phyloP scores from a whole-genome alignment of 2,888 invertebrate genomes.

The Lordiphosa andalusiaca region DNA sequence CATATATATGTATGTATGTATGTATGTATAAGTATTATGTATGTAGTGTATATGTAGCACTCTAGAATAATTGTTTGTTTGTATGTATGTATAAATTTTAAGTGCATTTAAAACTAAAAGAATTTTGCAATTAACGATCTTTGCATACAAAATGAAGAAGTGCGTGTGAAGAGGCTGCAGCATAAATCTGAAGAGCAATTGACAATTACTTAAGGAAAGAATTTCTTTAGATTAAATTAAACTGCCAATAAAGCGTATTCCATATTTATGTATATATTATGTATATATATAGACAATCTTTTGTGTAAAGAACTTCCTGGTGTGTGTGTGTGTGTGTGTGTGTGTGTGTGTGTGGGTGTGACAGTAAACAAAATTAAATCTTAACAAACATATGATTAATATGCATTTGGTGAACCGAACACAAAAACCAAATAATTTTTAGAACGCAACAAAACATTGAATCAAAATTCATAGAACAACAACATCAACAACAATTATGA shows the following conservation, averaged over 20 bases:
- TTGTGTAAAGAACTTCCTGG: constrained; percentile 21
- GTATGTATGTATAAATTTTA: constrained; percentile 16
- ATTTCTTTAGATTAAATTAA: constrained; percentile 30
- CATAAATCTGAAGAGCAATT: constrained; percentile 53
- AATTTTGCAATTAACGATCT: constrained; percentile 8
- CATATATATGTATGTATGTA: constrained; percentile 43
- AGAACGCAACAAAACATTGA: constrained; percentile 67
- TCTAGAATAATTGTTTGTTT: constrained; percentile 17
- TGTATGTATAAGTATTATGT: constrained; percentile 40
- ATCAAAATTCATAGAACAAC: constrained; percentile 40
- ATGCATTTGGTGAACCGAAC: constrained; percentile 52
- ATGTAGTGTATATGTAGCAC: constrained; percentile 24
- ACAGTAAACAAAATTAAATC: constrained; percentile 52
- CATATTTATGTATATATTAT: constrained; percentile 3
- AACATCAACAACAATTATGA: constrained; percentile 44
- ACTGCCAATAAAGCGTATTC: constrained; percentile 14
- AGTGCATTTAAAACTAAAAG: constrained; percentile 29
- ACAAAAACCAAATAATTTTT: constrained; percentile 42
- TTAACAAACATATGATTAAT: constrained; percentile 62
- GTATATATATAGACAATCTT: constrained; percentile 21
- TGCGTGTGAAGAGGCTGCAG: constrained; percentile 44
- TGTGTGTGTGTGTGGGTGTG: constrained; percentile 23
- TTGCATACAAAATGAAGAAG: constrained; percentile 17
- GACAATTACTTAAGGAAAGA: constrained; percentile 60
- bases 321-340: constrained; percentile 10